phyloP scores from a whole-genome alignment of 2,113 vertebrate genomes.

The Sander vitreus region DNA sequence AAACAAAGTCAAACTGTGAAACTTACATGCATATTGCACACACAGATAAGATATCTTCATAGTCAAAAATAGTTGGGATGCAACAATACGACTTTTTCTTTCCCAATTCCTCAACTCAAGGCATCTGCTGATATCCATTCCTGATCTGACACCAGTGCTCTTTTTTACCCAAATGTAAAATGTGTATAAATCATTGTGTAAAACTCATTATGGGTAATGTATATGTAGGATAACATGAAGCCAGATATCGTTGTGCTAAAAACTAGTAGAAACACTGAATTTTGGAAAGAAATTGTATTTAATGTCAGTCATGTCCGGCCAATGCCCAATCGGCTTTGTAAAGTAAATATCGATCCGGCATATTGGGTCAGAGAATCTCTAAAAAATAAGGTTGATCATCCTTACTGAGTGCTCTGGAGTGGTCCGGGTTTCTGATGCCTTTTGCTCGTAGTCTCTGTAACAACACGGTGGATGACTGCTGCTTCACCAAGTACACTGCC shows the following conservation, averaged over 20 bases:
- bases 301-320: background rate
- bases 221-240: background rate
- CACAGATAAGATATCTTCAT: background rate
- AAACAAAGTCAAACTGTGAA: background rate
- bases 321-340: background rate
- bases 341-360: background rate
- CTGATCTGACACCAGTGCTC: background rate
- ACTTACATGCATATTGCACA: background rate
- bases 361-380: background rate
- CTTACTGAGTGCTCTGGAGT: constrained; percentile 98
- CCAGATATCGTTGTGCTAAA: background rate
- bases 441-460: constrained; percentile 96
- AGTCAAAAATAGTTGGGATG: background rate
- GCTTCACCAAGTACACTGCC: constrained; percentile 98
- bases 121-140: background rate
- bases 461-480: constrained; percentile 95
- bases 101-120: background rate
- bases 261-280: background rate
- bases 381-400: constrained; percentile 9
- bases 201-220: background rate
- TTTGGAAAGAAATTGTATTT: background rate
- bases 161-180: background rate
- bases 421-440: constrained; percentile 98
- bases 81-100: background rate
- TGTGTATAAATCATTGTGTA: background rate